A percentile compares a stretch with the other conserved stretches of the same genome.
Evolutionary conservation across 2,113 vertebrate species (phyloP).

Genomic region (Nymphicus hollandicus): DNA sequence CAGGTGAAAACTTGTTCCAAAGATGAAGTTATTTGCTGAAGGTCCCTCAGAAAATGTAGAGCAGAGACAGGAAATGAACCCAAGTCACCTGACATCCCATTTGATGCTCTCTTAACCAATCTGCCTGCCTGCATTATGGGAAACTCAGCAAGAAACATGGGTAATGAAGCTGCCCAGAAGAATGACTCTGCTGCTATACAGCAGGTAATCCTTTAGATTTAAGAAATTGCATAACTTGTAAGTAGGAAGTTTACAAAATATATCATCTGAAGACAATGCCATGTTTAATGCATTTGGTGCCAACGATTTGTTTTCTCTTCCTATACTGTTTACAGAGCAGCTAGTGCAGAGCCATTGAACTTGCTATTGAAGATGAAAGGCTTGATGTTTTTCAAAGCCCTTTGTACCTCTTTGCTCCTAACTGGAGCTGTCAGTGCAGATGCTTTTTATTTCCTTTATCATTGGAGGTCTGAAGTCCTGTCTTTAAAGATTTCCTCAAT

Average conservation of each 20-base stretch:
- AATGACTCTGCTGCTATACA: neutral
- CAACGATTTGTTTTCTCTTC: slow-evolving; percentile 44
- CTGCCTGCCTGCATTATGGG: neutral
- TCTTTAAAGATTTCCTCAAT: slow-evolving; percentile 50
- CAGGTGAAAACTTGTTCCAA: neutral
- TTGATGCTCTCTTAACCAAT: neutral
- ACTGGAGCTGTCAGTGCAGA: slow-evolving; percentile 57
- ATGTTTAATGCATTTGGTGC: slow-evolving; percentile 58
- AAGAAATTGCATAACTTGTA: slow-evolving; percentile 32
- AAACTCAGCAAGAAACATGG: neutral
- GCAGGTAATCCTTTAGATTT: slow-evolving; percentile 33
- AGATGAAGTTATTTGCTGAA: neutral
- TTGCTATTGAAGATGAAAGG: slow-evolving; percentile 65
- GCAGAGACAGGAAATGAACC: neutral
- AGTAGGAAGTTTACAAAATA: slow-evolving; percentile 30
- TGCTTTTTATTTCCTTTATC: slow-evolving; percentile 61
- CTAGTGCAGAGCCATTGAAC: slow-evolving; percentile 54
- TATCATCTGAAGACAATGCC: slow-evolving; percentile 31
- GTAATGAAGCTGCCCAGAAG: neutral
- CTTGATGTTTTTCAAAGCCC: slow-evolving; percentile 64
- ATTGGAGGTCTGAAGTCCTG: slow-evolving; percentile 48
- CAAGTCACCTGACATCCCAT: neutral
- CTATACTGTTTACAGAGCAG: slow-evolving; percentile 55
- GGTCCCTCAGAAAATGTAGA: neutral
- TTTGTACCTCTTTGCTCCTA: slow-evolving; percentile 56